Base-by-base conservation (phyloP, 2,113 vertebrate genomes). In the Pycnonotus jocosus region DNA sequence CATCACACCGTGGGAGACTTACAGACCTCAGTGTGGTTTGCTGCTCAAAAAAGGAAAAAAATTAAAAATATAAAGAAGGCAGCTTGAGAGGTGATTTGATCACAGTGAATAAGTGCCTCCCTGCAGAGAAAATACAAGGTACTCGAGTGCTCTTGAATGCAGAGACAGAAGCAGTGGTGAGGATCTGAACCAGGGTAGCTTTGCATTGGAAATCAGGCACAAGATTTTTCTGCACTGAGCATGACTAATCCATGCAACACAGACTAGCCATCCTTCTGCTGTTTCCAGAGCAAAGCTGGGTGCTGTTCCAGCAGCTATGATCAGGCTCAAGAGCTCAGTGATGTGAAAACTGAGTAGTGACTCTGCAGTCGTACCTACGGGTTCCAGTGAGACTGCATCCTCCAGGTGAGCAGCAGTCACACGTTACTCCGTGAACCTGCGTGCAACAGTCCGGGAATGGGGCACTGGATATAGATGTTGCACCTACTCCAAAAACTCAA, bases 381-480 rank as follows among this genome's bases (percentile, higher is more conserved):
- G 35, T 33, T 86, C 40, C 44, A 15, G 38, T 1, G 27, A 30
- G 35, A 30, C 42, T 51, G 53, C 53, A 44, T 28, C 24, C 25
- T 66, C 28, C 51, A n/a, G n/a, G 50, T 1, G 11, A 77, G 45
- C 21, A 40, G 38, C 9, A 30, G 17, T 12, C 47, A 42, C 56
- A 19, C 2, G 4, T 21, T 12, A 15, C 28, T 25, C 61, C 17
- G 28, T 19, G 18, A 82, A 35, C 20, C n/a, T 47, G 61, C 1
- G 0, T 35, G 30, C 38, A 62, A 5, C 4, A 51, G 30, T 44
- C 37, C n/a, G 20, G 23, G 20, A 16, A 17, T 0, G 0, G 22
- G 42, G 15, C 71, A 23, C 6, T 10, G 28, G 19, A 9, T 2
- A 1, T 4, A 10, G 37, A 18, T 45, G 9, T 16, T 37, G n/a